Evolutionary conservation across 2,888 invertebrate genomes (phyloP).

Genomic region (Orchestes rusci): DNA sequence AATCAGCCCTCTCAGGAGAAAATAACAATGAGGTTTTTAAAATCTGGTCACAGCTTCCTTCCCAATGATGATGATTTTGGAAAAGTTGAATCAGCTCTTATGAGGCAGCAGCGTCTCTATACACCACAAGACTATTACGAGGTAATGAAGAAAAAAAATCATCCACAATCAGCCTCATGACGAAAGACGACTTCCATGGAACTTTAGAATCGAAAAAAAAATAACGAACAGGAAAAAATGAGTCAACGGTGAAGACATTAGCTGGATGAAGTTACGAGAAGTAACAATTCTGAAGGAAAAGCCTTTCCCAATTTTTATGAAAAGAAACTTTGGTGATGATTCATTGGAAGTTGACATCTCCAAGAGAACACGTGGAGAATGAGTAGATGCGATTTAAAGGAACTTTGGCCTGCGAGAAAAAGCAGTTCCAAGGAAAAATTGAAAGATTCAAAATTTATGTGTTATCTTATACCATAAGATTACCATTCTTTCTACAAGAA

Average conservation of each 20-base stretch:
- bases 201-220: slow-evolving; percentile 20
- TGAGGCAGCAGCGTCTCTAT: slow-evolving; percentile 21
- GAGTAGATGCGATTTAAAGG: too few relatives aligned
- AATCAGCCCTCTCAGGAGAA: slow-evolving; percentile 14
- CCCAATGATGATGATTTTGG: slow-evolving; percentile 28
- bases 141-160: slow-evolving; percentile 23
- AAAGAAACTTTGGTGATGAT: too few relatives aligned
- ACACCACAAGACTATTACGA: slow-evolving; percentile 20
- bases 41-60: slow-evolving; percentile 26
- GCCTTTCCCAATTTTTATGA: too few relatives aligned
- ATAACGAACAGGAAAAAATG: slow-evolving; percentile 23
- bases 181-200: slow-evolving; percentile 20
- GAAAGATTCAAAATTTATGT: too few relatives aligned
- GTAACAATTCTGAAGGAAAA: not conserved
- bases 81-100: slow-evolving; percentile 29
- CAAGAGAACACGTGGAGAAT: too few relatives aligned
- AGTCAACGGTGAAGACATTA: slow-evolving; percentile 1
- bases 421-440: too few relatives aligned
- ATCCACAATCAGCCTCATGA: slow-evolving; percentile 18
- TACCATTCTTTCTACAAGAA: too few relatives aligned
- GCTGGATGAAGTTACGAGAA: slow-evolving; percentile 1
- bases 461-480: too few relatives aligned
- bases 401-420: too few relatives aligned
- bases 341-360: too few relatives aligned
- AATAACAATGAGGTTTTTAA: slow-evolving; percentile 24